These are phyloP conservation scores for Eulemur rubriventer DNA, from an alignment of 2,797 vertebrate species.

Conservation along the genomic window DNA sequence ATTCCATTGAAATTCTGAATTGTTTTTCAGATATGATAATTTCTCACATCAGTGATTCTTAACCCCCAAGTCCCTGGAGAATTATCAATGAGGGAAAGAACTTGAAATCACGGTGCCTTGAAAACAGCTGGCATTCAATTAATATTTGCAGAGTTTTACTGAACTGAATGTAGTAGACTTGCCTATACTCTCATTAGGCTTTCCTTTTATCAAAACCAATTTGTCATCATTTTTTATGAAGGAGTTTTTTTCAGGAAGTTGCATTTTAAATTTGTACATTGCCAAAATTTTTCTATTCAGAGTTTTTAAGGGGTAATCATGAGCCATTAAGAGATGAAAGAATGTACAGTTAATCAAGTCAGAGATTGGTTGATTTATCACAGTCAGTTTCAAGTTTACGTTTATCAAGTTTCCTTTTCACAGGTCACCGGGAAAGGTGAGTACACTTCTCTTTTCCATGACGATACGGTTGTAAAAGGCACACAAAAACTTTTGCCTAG, in stretches of 20 bases:
- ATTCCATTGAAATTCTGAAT: not conserved
- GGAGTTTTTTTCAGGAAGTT: conserved; percentile 18
- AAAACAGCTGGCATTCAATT: not conserved
- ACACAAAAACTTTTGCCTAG: not conserved
- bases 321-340: not conserved
- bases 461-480: not conserved
- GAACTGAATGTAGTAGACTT: not conserved
- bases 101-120: rapidly evolving
- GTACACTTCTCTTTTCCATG: not conserved
- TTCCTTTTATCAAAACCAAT: conserved; percentile 10
- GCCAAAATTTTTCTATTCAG: conserved; percentile 44
- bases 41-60: not conserved
- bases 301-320: not conserved
- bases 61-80: not conserved
- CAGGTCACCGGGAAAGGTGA: not conserved
- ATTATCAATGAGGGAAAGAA: not conserved
- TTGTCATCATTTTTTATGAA: conserved; percentile 40
- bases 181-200: not conserved
- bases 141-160: not conserved
- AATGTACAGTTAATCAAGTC: not conserved
- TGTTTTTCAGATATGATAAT: not conserved
- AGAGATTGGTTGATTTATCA: not conserved
- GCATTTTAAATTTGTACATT: conserved; percentile 43
- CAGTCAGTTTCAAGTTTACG: not conserved
- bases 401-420: not conserved